Base-by-base conservation (phyloP, 2,888 invertebrate species). In the Amblyjoppa fuscipennis region DNA sequence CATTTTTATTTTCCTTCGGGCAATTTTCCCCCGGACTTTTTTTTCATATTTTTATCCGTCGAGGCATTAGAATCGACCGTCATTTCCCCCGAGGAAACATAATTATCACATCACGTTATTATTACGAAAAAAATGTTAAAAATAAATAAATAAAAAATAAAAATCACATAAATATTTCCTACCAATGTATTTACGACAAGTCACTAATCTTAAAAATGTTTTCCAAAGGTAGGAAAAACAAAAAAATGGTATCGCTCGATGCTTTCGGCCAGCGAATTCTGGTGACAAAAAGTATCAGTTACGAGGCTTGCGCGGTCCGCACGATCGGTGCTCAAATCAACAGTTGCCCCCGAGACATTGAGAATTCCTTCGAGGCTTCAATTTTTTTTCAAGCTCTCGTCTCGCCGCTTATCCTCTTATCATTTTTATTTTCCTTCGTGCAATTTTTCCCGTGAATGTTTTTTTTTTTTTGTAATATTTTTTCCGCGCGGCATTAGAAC, bases 81-180 rank as follows among this genome's bases (percentile, higher is more conserved):
- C 83, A 68, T 83, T 79, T 74, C 53, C 85, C 83, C 84, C 81
- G 88, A 86, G 79, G 88, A 89, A 88, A 20, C 20, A 20, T 20
- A 20, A 20, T 20, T 20, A 20, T 20, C 20, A 20, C 20, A 20
- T 20, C 20, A 20, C 20, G 20, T 20, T 20, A 20, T 20, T 20
- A 20, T 20, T 20, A 20, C 20, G 20, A 20, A 20, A 20, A 20
- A 20, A 20, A 20, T 20, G 20, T 20, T 20, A 20, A 20, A 20
- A 20, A 20, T 20, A 20, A 20, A 20, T 20, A 20, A 20, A 20
- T 20, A 20, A 20, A 20, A 20, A 20, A 20, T 20, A 20, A 20
- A 20, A 20, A 20, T 20, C 20, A 20, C 20, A 20, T 20, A 20
- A 20, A 20, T 20, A 20, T 20, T 20, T 20, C 20, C 20, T 20